Evolutionary conservation across 2,888 invertebrate genomes (phyloP), one percentile per base, ranked within the genome.

Genomic region (Melipona beecheii): DNA sequence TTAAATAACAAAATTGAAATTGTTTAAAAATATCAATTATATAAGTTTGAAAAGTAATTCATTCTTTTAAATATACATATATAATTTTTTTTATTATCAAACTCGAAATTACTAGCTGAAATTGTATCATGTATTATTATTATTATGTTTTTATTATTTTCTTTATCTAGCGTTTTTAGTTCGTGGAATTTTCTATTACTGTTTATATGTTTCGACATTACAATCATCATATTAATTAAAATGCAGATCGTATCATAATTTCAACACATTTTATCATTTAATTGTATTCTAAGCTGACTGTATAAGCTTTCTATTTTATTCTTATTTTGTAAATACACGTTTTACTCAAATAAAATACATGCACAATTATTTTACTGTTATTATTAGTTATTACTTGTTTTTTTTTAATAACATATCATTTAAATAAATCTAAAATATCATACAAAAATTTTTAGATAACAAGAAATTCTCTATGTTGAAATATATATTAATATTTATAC

Each of bases 211-310:
- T 77, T 70, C 65, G 66, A 73, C 81, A 68, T 87, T 80, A 80
- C 54, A 62, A 68, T 76, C 73, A 82, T 73, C 52, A 21, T 72
- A 71, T 36, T 27, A 36, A 82, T 89, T 84, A 69, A 58, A 73
- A 88, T 86, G 81, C 83, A 58, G 19, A 49, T 17, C 62, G 49
- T 71, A 81, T 85, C 65, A 31, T 54, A 77, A 56, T 68, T 87
- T 87, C 84, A 82, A 86, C 85, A 81, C 49, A 85, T 84, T 88
- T 86, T 81, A 80, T 87, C 73, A 65, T 66, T 73, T 49, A 15
- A 60, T 24, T 74, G 78, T 75, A 75, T 84, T 74, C 78, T 71
- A 84, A 82, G 27, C 72, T 49, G 43, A 65, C 21, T n/a, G 58
- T 83, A 68, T 69, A 69, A 56, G 31, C 83, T 83, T 83, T 83